Evolutionary conservation across 1,140 invertebrate genomes (phyloP).

Genomic region (Pectinophora gossypiella): DNA sequence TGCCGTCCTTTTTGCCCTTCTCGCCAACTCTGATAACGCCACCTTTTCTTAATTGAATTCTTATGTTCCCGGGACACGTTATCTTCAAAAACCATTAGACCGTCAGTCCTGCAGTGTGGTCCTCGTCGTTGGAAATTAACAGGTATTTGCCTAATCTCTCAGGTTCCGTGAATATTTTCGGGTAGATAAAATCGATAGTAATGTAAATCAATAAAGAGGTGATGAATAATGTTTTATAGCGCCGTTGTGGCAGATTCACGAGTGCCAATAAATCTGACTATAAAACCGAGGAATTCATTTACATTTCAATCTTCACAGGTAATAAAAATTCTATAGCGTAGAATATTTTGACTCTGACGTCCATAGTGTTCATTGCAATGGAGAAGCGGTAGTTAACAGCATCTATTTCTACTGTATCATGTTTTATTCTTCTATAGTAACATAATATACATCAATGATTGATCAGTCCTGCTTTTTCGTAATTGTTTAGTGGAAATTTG

Average conservation of each 20-base stretch:
- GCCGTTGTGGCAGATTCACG: slow-evolving; percentile 8
- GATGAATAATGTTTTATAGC: slow-evolving; percentile 6
- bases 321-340: too few species aligned
- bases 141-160: slow-evolving; percentile 29
- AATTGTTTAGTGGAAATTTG: too few species aligned
- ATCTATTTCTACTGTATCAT: too few species aligned
- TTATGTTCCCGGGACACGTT: slow-evolving; percentile 53
- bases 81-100: slow-evolving; percentile 53
- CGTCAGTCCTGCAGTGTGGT: slow-evolving; percentile 21
- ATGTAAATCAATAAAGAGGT: slow-evolving; percentile 13
- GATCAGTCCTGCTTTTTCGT: too few species aligned
- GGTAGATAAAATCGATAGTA: slow-evolving; percentile 11
- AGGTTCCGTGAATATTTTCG: slow-evolving; percentile 5
- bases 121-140: slow-evolving; percentile 40
- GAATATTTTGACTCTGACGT: too few species aligned
- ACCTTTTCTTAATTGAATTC: slow-evolving; percentile 65
- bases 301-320: not conserved
- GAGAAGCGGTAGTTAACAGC: too few species aligned
- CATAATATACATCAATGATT: too few species aligned
- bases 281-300: slow-evolving; percentile 10
- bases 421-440: too few species aligned
- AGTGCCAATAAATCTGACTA: slow-evolving; percentile 11
- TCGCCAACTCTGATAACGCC: slow-evolving; percentile 55
- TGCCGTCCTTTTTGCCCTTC: slow-evolving; percentile 36
- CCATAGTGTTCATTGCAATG: too few species aligned